Evolutionary conservation across 2,113 vertebrate species (phyloP).

Genomic region (Ceratotherium simum): DNA sequence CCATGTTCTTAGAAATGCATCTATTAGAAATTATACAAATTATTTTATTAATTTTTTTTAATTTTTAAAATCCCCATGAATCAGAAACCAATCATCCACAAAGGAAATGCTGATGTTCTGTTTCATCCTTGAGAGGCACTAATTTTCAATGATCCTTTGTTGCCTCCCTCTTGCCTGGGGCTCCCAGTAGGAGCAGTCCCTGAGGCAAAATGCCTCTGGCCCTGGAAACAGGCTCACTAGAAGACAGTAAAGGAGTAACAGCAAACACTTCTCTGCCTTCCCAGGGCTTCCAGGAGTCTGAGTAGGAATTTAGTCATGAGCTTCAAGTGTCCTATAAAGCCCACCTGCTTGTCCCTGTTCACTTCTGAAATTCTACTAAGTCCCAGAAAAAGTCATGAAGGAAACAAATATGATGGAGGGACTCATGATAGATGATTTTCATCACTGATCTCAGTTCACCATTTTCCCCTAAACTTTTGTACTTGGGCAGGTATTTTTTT

Average conservation of each 20-base stretch:
- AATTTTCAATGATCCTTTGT: slow-evolving; percentile 28
- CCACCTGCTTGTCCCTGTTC: not conserved
- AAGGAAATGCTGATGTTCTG: not conserved
- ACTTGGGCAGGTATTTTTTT: not conserved
- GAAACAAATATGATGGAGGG: not conserved
- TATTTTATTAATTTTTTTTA: not conserved
- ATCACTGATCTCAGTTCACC: not conserved
- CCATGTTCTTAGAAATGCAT: not conserved
- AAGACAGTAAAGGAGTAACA: not conserved
- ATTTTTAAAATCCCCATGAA: not conserved
- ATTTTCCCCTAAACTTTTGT: slow-evolving; percentile 40
- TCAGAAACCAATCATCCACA: not conserved
- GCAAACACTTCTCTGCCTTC: not conserved
- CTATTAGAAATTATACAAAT: not conserved
- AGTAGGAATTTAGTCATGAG: not conserved
- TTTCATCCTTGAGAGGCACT: not conserved
- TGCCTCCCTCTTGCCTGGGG: not conserved
- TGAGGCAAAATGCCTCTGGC: not conserved
- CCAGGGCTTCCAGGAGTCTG: not conserved
- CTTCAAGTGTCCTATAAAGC: not conserved
- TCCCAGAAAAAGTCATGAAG: slow-evolving; percentile 8
- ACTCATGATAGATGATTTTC: not conserved
- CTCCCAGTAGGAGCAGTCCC: not conserved
- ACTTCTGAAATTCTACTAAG: slow-evolving; percentile 45
- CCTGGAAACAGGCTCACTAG: not conserved